These are phyloP conservation scores for Crax fasciolata DNA, from an alignment of 2,797 vertebrate species.

Conservation along the genomic window DNA sequence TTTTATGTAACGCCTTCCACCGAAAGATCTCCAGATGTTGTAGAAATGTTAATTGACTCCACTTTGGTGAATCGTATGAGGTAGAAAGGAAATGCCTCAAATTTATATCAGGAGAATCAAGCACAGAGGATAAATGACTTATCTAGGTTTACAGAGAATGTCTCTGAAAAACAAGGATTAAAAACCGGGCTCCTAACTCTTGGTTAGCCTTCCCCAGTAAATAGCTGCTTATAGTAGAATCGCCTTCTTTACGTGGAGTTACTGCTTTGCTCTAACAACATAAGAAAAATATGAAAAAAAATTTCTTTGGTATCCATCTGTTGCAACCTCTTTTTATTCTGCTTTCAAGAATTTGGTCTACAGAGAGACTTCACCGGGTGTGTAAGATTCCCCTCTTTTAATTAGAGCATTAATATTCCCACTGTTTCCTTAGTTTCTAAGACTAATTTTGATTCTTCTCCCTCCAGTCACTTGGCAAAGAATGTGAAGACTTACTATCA, in stretches of 20 bases:
- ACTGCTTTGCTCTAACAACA: neutral
- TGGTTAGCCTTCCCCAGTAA: neutral
- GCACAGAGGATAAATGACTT: neutral
- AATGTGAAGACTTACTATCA: constrained; percentile 15
- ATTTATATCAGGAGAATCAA: neutral
- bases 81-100: neutral
- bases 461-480: constrained; percentile 59
- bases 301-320: neutral
- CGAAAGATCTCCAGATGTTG: neutral
- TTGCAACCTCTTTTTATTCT: constrained; percentile 38
- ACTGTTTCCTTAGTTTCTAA: constrained; percentile 40
- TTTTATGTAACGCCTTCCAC: neutral
- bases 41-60: neutral
- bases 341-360: constrained; percentile 18
- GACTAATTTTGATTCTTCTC: constrained; percentile 39
- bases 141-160: neutral
- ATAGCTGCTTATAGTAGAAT: neutral
- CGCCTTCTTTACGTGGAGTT: neutral
- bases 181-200: neutral
- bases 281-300: neutral
- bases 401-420: constrained; percentile 65
- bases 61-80: neutral
- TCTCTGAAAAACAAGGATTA: neutral
- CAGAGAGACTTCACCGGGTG: constrained; percentile 26
- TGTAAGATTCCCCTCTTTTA: constrained; percentile 45